These are phyloP conservation scores for Tiliqua scincoides DNA, from an alignment of 2,113 vertebrate genomes.

Conservation along the genomic window DNA sequence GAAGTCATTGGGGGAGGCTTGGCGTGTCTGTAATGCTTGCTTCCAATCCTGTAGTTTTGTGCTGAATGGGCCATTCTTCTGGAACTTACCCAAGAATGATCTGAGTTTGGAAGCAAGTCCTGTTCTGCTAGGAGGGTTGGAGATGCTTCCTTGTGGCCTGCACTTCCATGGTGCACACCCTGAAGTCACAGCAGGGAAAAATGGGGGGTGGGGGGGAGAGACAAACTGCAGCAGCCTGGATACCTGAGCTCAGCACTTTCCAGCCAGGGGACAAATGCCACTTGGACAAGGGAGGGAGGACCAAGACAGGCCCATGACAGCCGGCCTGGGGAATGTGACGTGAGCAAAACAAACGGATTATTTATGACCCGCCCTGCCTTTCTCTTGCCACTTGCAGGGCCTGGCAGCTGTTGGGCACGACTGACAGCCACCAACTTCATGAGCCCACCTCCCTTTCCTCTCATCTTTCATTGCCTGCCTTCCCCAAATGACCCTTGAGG, in stretches of 20 bases:
- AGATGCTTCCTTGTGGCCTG: too few relatives aligned
- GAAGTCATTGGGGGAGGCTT: neutral
- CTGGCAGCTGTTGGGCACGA: slow-evolving; percentile 72
- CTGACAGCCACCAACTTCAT: slow-evolving; percentile 70
- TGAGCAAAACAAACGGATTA: slow-evolving; percentile 64
- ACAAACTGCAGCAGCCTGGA: slow-evolving; percentile 19
- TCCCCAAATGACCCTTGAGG: slow-evolving; percentile 76
- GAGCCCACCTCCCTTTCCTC: slow-evolving; percentile 60
- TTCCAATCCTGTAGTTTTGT: too few relatives aligned
- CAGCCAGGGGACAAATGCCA: slow-evolving; percentile 13
- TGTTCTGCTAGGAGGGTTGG: too few relatives aligned
- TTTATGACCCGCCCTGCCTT: slow-evolving; percentile 36
- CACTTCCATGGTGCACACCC: too few relatives aligned
- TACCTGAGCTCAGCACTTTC: neutral
- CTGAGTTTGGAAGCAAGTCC: too few relatives aligned
- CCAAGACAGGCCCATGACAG: slow-evolving; percentile 63
- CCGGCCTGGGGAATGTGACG: slow-evolving; percentile 63
- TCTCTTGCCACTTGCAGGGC: slow-evolving; percentile 35
- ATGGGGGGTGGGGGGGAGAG: neutral
- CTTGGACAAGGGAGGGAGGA: slow-evolving; percentile 50
- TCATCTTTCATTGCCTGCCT: slow-evolving; percentile 80
- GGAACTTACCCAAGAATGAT: neutral
- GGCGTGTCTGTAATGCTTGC: neutral
- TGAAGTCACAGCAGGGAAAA: too few relatives aligned
- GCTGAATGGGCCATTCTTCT: neutral